Conservation (phyloP, 2,888 invertebrate species). For the Amiota minor region DNA sequence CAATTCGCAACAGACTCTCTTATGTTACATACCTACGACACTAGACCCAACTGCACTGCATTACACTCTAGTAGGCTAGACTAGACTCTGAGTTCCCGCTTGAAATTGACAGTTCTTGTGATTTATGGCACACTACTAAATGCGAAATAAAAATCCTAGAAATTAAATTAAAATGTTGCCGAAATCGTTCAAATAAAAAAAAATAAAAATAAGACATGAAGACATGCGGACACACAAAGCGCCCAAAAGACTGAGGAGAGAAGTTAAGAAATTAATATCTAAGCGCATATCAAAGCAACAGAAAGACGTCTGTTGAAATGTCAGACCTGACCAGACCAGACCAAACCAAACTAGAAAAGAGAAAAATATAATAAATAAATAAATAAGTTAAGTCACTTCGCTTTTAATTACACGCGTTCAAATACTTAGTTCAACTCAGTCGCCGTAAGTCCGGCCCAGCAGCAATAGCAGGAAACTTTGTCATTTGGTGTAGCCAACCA, state of each 20-base stretch:
- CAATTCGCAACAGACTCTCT: not conserved
- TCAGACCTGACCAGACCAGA: not conserved
- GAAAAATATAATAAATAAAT: not conserved
- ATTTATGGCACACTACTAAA: constrained; percentile 23
- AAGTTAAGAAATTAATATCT: constrained; percentile 7
- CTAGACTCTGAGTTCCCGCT: not conserved
- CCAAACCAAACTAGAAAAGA: constrained; percentile 7
- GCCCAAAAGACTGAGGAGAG: too few relatives aligned
- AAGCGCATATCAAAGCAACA: constrained; percentile 9
- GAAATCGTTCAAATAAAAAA: not conserved
- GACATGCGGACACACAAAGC: not conserved
- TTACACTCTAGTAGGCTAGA: not conserved
- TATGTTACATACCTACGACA: not conserved
- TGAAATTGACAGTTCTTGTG: constrained; percentile 25
- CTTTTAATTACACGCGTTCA: constrained; percentile 62
- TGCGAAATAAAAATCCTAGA: constrained; percentile 10
- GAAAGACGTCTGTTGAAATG: not conserved
- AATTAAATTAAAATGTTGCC: constrained; percentile 58
- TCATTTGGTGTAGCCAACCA: constrained; percentile 12
- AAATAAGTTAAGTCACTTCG: constrained; percentile 39
- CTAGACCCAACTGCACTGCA: not conserved
- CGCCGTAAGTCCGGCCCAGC: constrained; percentile 7
- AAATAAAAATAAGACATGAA: not conserved
- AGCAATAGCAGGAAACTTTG: constrained; percentile 17
- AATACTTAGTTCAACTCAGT: not conserved